Evolutionary conservation across 2,797 vertebrate genomes (phyloP).

Genomic region (Acestrorhynchus altus): DNA sequence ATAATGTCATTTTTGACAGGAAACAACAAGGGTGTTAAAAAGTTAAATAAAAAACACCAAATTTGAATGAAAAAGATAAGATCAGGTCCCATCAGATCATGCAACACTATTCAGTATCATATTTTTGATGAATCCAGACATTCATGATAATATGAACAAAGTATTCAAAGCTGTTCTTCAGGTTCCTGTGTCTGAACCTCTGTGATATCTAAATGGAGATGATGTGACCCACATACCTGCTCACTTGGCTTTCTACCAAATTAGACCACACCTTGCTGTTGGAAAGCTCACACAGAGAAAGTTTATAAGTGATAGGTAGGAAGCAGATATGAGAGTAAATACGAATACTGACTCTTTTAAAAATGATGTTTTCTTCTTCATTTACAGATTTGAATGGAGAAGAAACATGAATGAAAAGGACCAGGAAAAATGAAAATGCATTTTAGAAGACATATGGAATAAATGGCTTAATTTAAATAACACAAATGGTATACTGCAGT

Average conservation of each 20-base stretch:
- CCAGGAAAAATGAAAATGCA: not conserved
- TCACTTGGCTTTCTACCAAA: not conserved
- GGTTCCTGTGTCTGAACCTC: not conserved
- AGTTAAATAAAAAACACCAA: too few species aligned
- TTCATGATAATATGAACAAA: not conserved
- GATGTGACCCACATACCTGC: not conserved
- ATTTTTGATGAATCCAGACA: too few species aligned
- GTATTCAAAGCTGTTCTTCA: not conserved
- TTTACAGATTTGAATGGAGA: not conserved
- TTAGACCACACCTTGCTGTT: conserved; percentile 7
- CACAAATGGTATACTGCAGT: not conserved
- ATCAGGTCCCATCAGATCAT: not conserved
- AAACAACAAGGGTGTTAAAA: too few species aligned
- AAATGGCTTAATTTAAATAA: not conserved
- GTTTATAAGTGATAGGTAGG: not conserved
- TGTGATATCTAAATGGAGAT: not conserved
- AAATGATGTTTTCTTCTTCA: not conserved
- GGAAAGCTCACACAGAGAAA: not conserved
- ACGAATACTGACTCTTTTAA: not conserved
- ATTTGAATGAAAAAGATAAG: too few species aligned
- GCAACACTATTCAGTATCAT: not conserved
- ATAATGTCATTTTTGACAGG: too few species aligned
- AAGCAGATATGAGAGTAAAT: not conserved
- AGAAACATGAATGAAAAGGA: not conserved
- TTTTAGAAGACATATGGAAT: not conserved